Base-by-base conservation (phyloP, 2,888 invertebrate species). In the Neocrepidodera transversa region DNA sequence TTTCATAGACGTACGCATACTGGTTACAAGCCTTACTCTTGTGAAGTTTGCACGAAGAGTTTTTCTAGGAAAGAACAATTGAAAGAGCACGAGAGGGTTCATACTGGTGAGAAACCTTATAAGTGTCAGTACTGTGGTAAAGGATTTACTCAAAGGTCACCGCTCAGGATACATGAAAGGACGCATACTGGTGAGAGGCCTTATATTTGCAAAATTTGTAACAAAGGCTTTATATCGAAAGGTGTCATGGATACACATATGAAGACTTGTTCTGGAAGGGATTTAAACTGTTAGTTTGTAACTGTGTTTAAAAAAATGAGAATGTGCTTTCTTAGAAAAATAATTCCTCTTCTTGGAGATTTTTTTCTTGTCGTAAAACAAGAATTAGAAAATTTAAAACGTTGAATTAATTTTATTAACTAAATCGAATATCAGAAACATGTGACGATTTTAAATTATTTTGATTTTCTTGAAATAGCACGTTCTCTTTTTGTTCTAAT, bases 91-190 rank as follows among this genome's bases (percentile, higher is more conserved):
- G 84, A 84, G 76, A 80, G 85, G 45, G 84, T 84, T 48, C 86
- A 86, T 76, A 83, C 84, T 0, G 85, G 85, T 0, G 85, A 85
- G 78, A 84, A 84, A 75, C 86, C 86, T 40, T 83, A 84, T 77
- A 82, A 83, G 62, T 86, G 86, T 74, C 80, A 83, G 63, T 81
- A 82, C 73, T 86, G 86, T 76, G 84, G 84, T 13, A 86, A 85
- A 76, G 84, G 84, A 6, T 86, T 86, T 78, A 82, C 82, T 13
- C 85, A 85, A 77, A 79, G 84, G 20, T 83, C 84, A 62, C 85
- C 85, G 32, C 81, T 86, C 63, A 84, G 83, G 68, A 85, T 85
- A 65, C 85, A 86, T 74, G 84, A 84, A 74, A 77, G 85, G 74
- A 85, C 84, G 71, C 86, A 85, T 79, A 83, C 83, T 63, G 85